Conservation (phyloP, 2,113 vertebrate species). For the Oenanthe melanoleuca region DNA sequence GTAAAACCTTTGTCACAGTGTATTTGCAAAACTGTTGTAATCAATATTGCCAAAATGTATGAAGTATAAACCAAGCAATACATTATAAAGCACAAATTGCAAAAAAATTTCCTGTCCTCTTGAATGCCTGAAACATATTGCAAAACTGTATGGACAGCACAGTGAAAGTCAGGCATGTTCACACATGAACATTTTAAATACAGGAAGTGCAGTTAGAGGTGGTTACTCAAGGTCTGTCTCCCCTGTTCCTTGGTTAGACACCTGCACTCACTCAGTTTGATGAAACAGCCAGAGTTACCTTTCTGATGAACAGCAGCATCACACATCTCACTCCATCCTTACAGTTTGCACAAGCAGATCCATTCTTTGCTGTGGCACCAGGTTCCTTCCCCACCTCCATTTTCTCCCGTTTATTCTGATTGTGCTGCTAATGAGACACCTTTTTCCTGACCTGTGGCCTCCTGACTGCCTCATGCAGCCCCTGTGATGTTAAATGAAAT, state of each 20-base stretch:
- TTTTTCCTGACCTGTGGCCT: slow-evolving; percentile 22
- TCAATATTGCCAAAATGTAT: background rate
- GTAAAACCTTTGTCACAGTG: background rate
- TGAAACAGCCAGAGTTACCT: background rate
- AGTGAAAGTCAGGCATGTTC: background rate
- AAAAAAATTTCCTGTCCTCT: background rate
- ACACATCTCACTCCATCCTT: background rate
- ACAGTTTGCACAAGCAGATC: background rate
- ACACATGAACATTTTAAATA: background rate
- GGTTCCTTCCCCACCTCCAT: background rate
- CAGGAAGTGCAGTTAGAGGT: background rate
- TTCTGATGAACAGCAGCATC: background rate
- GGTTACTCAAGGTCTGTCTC: background rate
- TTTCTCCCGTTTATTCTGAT: background rate
- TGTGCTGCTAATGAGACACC: slow-evolving; percentile 34
- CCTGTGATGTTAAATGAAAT: slow-evolving; percentile 4
- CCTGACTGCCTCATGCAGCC: background rate
- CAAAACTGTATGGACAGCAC: background rate
- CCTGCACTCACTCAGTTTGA: background rate
- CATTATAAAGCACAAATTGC: background rate
- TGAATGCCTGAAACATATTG: background rate
- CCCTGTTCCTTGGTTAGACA: background rate
- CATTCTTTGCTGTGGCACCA: background rate
- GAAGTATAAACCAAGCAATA: background rate
- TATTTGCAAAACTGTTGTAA: background rate